These are phyloP conservation scores for Apodemia hepburni DNA, from an alignment of 2,888 invertebrate species.

Conservation along the genomic window DNA sequence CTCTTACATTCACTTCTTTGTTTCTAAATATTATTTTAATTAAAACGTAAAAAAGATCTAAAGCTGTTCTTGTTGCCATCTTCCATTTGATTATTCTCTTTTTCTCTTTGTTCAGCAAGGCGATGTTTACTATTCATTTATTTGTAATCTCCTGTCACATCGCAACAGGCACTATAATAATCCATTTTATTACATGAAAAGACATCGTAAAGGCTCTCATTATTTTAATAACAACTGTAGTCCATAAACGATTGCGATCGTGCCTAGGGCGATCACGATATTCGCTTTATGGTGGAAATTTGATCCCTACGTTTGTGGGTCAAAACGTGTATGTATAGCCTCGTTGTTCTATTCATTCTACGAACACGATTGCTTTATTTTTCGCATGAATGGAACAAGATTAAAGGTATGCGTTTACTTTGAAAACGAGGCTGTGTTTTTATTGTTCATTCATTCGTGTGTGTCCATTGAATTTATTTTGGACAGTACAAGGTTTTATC, in stretches of 20 bases:
- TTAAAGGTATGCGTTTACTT: constrained; percentile 21
- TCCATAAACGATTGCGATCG: constrained; percentile 44
- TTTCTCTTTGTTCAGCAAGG: constrained; percentile 5
- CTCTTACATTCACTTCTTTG: neutral
- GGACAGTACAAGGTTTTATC: constrained; percentile 12
- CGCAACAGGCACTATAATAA: constrained; percentile 28
- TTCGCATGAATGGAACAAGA: constrained; percentile 30
- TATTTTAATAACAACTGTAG: constrained; percentile 48
- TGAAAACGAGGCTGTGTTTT: constrained; percentile 22
- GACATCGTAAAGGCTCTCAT: constrained; percentile 40
- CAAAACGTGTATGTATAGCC: constrained; percentile 39
- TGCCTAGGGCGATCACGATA: constrained; percentile 51
- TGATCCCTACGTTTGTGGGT: constrained; percentile 63
- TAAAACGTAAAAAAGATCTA: neutral
- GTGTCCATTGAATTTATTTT: constrained; percentile 15
- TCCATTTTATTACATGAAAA: constrained; percentile 36
- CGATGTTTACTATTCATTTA: constrained; percentile 1
- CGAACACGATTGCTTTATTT: constrained; percentile 27
- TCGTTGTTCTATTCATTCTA: constrained; percentile 35
- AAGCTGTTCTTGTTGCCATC: neutral
- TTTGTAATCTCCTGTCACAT: constrained; percentile 31
- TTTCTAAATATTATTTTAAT: constrained; percentile 1
- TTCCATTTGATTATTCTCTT: constrained; percentile 10
- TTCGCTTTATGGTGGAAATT: constrained; percentile 52
- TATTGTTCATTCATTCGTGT: constrained; percentile 17